Conservation (phyloP, 2,888 invertebrate genomes). For the Drosophila emarginata region DNA sequence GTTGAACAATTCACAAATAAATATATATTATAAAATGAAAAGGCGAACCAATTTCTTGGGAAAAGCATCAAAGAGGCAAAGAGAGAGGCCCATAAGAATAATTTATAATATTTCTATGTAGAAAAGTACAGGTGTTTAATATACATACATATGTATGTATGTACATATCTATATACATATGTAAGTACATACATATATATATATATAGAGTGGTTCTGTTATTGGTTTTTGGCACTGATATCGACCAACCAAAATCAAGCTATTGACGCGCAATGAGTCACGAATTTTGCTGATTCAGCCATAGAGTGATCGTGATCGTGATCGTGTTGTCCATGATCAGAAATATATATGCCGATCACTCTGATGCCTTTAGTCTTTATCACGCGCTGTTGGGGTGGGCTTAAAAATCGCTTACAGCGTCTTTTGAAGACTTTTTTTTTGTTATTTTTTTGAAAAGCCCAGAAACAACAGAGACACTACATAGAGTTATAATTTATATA, state of each 20-base stretch:
- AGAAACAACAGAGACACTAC: slow-evolving; percentile 34
- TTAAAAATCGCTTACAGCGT: slow-evolving; percentile 75
- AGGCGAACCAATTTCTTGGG: background rate
- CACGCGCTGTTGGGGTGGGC: slow-evolving; percentile 61
- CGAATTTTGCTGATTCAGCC: background rate
- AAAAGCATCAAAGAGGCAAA: background rate
- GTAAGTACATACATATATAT: background rate
- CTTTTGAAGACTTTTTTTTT: slow-evolving; percentile 48
- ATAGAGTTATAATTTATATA: too few species aligned
- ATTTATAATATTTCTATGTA: background rate
- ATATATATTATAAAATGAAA: background rate
- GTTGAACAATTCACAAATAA: slow-evolving; percentile 17
- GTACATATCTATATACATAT: background rate
- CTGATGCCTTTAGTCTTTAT: slow-evolving; percentile 45
- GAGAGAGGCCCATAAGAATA: background rate
- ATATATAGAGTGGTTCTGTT: background rate
- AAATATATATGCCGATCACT: slow-evolving; percentile 26
- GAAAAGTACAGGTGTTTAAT: background rate
- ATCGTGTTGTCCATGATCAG: slow-evolving; percentile 23
- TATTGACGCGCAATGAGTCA: slow-evolving; percentile 38
- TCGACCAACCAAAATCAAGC: slow-evolving; percentile 17
- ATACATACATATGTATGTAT: background rate
- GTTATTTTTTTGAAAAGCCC: slow-evolving; percentile 34
- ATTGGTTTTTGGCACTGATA: slow-evolving; percentile 50
- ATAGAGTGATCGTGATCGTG: slow-evolving; percentile 8